These are phyloP conservation scores for Pyrochroa serraticornis DNA, from an alignment of 2,888 invertebrate species.

Conservation along the genomic window DNA sequence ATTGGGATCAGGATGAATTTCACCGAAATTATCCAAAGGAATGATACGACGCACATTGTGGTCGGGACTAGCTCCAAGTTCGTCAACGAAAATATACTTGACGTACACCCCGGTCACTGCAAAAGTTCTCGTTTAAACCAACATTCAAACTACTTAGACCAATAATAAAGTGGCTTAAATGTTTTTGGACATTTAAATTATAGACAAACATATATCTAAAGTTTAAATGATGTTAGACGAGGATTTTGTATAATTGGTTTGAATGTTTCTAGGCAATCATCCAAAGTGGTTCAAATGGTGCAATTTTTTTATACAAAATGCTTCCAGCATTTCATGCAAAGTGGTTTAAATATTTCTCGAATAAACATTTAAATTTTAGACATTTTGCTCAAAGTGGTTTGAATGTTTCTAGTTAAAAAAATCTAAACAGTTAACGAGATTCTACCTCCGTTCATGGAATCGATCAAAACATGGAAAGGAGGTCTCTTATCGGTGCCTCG, in stretches of 20 bases:
- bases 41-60: constrained; percentile 74
- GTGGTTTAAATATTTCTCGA: no score
- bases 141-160: constrained; percentile 7
- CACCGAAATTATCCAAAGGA: constrained; percentile 94
- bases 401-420: no score
- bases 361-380: no score
- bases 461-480: constrained; percentile 85
- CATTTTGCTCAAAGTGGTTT: no score
- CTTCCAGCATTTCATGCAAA: no score
- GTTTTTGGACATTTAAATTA: no score
- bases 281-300: no score
- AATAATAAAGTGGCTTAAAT: neutral
- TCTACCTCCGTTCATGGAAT: constrained; percentile 93
- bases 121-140: constrained; percentile 3
- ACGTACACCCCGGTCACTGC: constrained; percentile 97
- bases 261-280: no score
- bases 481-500: constrained; percentile 67
- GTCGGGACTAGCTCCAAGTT: constrained; percentile 76
- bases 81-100: constrained; percentile 82
- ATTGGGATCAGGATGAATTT: constrained; percentile 97
- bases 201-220: no score
- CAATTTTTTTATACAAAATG: no score
- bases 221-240: no score
- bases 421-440: neutral
- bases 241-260: no score